Evolutionary conservation across 2,888 invertebrate genomes (phyloP).

Genomic region (Drosophila picticornis): DNA sequence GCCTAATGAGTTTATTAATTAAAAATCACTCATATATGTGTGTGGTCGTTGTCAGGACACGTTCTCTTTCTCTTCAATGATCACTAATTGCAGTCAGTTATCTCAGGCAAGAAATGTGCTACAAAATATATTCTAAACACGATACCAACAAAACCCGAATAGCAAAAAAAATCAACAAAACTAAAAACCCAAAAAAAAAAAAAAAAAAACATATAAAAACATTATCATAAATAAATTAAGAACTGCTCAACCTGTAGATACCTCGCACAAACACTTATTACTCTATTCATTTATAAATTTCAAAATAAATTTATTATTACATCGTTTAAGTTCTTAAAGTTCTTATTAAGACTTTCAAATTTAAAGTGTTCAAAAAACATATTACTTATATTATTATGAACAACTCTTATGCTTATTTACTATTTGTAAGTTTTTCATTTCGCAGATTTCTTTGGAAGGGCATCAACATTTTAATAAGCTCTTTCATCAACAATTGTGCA

Average conservation of each 20-base stretch:
- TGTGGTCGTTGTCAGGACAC: conserved; percentile 34
- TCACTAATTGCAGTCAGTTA: conserved; percentile 49
- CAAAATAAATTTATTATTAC: background rate
- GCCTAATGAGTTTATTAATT: conserved; percentile 80
- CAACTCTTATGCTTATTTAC: background rate
- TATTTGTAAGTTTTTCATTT: background rate
- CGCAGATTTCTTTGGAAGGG: background rate
- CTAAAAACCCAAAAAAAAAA: background rate
- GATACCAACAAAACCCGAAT: conserved; percentile 24
- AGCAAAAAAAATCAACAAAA: background rate
- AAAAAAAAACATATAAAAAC: background rate
- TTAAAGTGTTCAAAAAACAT: background rate
- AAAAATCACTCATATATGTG: conserved; percentile 65
- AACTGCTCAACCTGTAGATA: background rate
- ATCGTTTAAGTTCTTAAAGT: background rate
- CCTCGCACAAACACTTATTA: background rate
- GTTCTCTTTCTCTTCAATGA: conserved; percentile 16
- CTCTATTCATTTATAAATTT: background rate
- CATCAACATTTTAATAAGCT: background rate
- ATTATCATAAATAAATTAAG: background rate
- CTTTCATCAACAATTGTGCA: background rate
- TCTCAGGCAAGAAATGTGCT: conserved; percentile 34
- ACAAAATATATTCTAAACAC: conserved; percentile 58
- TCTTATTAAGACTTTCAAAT: background rate
- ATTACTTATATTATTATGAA: background rate